These are phyloP conservation scores for Aspidoscelis tigris DNA, from an alignment of 2,113 vertebrate species.

Conservation along the genomic window DNA sequence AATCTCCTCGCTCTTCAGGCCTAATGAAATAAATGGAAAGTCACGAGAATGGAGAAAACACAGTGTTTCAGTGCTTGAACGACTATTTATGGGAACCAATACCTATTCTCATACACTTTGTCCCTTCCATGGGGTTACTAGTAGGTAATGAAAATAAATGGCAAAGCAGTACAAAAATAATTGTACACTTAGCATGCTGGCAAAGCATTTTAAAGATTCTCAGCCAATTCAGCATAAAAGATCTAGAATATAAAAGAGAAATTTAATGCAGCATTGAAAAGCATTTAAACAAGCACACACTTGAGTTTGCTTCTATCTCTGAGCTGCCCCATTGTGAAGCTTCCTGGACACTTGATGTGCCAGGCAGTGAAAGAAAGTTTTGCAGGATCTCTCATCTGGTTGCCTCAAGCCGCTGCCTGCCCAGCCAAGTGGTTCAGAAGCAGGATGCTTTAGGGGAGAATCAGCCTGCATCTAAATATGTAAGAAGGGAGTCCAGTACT, in stretches of 20 bases:
- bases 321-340: too few species aligned
- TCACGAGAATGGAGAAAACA: constrained; percentile 1
- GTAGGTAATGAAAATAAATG: background rate
- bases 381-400: too few species aligned
- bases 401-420: too few species aligned
- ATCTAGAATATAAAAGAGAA: background rate
- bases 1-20: background rate
- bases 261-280: background rate
- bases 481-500: background rate
- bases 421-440: too few species aligned
- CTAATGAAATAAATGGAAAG: background rate
- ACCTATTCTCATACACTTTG: background rate
- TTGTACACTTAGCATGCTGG: background rate
- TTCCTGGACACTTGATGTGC: too few species aligned
- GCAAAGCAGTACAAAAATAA: background rate
- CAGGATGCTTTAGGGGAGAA: too few species aligned
- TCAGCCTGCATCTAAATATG: too few species aligned
- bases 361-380: too few species aligned
- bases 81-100: background rate
- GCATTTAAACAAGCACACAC: too few species aligned
- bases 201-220: background rate
- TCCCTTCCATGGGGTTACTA: background rate
- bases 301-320: background rate
- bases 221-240: too few species aligned
- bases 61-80: constrained; percentile 26